These are phyloP conservation scores for Panthera leo DNA, from an alignment of 2,113 vertebrate species.

Conservation along the genomic window DNA sequence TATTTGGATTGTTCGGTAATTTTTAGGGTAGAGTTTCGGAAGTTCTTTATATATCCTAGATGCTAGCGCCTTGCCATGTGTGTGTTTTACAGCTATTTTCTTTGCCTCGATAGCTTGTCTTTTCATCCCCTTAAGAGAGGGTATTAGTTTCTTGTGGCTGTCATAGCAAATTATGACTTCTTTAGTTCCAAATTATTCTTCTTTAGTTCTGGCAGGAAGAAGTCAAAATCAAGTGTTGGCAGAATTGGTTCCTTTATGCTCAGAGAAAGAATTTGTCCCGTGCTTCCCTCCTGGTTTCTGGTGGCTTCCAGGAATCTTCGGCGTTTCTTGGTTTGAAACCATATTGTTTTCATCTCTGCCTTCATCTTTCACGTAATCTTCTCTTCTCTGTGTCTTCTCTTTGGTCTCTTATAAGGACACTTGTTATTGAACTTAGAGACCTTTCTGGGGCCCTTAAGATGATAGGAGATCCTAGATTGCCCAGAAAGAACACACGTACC, in stretches of 20 bases:
- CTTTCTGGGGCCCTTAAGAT: not conserved
- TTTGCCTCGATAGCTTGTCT: not conserved
- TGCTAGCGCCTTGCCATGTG: not conserved
- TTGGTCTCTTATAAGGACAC: not conserved
- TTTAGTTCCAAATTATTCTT: not conserved
- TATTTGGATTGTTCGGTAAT: not conserved
- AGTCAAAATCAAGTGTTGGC: not conserved
- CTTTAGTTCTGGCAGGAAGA: not conserved
- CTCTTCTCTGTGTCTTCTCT: not conserved
- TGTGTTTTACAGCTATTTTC: not conserved
- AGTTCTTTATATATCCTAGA: not conserved
- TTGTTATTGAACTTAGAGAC: not conserved
- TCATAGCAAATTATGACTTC: not conserved
- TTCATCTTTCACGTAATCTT: not conserved
- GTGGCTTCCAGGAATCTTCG: not conserved
- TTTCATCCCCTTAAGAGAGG: not conserved
- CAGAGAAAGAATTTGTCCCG: not conserved
- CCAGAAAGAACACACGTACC: not conserved
- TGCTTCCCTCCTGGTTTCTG: not conserved
- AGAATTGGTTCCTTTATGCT: not conserved
- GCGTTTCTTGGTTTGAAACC: not conserved
- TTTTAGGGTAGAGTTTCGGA: not conserved
- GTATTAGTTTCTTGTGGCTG: not conserved
- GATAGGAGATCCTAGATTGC: not conserved
- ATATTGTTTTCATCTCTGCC: not conserved